A percentile compares a stretch with the other conserved stretches of the same genome.
These are phyloP conservation scores for Dendrophyllia cribrosa DNA, from an alignment of 64 coral and sea anemone genomes.

Conservation along the genomic window DNA sequence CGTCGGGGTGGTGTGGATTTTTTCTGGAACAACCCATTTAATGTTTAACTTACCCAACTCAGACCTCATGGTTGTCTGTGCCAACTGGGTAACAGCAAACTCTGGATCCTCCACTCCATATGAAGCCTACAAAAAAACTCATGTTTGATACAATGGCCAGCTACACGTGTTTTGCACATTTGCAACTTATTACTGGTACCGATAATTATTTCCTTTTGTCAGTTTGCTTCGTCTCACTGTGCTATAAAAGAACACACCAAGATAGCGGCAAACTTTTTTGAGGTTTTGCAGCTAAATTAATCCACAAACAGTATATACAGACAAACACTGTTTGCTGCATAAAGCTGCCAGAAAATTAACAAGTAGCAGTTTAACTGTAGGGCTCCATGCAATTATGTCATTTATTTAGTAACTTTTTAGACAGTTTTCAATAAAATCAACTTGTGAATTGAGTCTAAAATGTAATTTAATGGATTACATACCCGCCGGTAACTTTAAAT, in stretches of 20 bases:
- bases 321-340: slow-evolving; percentile 1
- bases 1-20: too few relatives aligned
- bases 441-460: too few relatives aligned
- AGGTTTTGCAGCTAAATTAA: background rate
- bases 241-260: background rate
- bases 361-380: too few relatives aligned
- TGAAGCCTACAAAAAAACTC: slow-evolving; percentile 73
- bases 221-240: slow-evolving; percentile 7
- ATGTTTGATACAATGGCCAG: background rate
- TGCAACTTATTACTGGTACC: too few relatives aligned
- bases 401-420: too few relatives aligned
- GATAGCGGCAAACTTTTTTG: slow-evolving; percentile 4
- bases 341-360: background rate
- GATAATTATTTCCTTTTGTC: background rate
- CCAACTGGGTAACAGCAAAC: slow-evolving; percentile 96
- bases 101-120: slow-evolving; percentile 99
- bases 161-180: background rate
- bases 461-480: too few relatives aligned
- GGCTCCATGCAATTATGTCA: too few relatives aligned
- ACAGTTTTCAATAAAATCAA: too few relatives aligned
- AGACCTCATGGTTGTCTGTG: slow-evolving; percentile 99
- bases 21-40: too few relatives aligned
- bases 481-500: too few relatives aligned
- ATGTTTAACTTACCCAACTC: slow-evolving; percentile 78
- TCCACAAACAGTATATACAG: background rate